These are phyloP conservation scores for Aphelocoma californica DNA, from an alignment of 2,797 vertebrate genomes.

Conservation along the genomic window DNA sequence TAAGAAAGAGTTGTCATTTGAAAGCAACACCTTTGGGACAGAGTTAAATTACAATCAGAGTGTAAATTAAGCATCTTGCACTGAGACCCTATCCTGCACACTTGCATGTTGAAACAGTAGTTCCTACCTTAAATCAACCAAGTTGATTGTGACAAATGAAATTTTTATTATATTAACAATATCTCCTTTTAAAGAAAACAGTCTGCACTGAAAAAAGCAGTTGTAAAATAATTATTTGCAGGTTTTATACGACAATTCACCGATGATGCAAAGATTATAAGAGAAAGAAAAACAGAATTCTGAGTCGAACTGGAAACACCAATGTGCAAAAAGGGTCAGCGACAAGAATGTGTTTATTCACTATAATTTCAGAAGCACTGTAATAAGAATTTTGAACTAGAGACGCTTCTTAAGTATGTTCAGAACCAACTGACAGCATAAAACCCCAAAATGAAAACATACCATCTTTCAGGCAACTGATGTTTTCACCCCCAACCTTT, in stretches of 20 bases:
- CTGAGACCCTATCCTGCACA: not conserved
- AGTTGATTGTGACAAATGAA: not conserved
- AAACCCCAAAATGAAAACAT: not conserved
- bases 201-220: not conserved
- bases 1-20: not conserved
- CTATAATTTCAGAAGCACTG: not conserved
- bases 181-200: not conserved
- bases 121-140: not conserved
- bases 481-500: not conserved
- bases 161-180: not conserved
- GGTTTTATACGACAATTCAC: not conserved
- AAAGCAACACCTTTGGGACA: not conserved
- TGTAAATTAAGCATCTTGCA: not conserved
- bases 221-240: not conserved
- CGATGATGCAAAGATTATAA: not conserved
- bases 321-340: not conserved
- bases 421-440: not conserved
- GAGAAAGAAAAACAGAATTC: not conserved
- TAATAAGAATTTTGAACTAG: not conserved
- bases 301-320: not conserved
- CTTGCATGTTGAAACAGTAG: not conserved
- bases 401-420: not conserved
- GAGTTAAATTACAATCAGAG: not conserved
- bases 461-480: not conserved
- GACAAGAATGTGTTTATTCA: not conserved